Conservation (phyloP, 1,140 invertebrate species). For the Conus betulinus region DNA sequence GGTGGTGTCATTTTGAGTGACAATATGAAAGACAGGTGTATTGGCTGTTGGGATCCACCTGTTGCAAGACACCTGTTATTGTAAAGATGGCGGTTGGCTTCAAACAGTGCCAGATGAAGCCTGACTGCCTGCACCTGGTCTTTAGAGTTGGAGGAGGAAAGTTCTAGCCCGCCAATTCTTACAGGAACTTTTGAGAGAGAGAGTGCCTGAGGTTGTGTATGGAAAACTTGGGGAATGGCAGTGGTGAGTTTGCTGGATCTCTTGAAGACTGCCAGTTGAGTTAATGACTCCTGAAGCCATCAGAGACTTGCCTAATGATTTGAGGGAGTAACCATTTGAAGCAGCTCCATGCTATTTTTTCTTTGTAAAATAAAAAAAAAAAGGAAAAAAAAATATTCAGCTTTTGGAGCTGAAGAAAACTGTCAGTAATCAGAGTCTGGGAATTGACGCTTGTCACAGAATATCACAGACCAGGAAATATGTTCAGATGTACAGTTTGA, state of each 20-base stretch:
- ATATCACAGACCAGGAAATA: slow-evolving; percentile 20
- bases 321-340: neutral
- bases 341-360: neutral
- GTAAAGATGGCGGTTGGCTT: too few relatives aligned
- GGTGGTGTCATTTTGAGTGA: too few relatives aligned
- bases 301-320: neutral
- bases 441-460: neutral
- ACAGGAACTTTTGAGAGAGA: neutral
- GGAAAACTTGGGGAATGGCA: neutral
- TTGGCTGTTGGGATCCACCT: too few relatives aligned
- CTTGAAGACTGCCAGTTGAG: neutral
- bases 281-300: neutral
- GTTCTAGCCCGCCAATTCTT: neutral
- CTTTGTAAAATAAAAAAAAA: neutral
- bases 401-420: neutral
- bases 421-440: neutral
- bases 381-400: neutral
- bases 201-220: slow-evolving; percentile 1
- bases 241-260: neutral
- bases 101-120: neutral
- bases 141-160: neutral
- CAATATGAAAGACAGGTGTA: too few relatives aligned
- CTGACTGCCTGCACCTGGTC: neutral
- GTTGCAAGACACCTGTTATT: too few relatives aligned
- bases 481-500: neutral